phyloP scores from a whole-genome alignment of 2,888 invertebrate genomes.

The Drosophila cognata region DNA sequence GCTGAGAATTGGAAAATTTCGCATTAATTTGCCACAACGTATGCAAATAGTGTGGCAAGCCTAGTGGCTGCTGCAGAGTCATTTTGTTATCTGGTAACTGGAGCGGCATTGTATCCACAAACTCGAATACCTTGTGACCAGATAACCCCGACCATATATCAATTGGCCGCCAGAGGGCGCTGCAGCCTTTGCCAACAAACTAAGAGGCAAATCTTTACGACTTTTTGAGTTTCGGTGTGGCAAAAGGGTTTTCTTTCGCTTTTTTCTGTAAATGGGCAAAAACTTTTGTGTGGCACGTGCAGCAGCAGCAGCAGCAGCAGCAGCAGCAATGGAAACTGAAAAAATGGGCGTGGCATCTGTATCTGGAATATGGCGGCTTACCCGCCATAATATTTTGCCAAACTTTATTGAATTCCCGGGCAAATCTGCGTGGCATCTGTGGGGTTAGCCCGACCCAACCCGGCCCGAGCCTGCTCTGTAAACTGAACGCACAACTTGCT shows the following conservation, averaged over 20 bases:
- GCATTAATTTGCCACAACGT: background rate
- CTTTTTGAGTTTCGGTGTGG: constrained; percentile 61
- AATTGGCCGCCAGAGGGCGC: constrained; percentile 68
- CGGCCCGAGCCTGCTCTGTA: constrained; percentile 1
- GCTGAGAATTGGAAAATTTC: background rate
- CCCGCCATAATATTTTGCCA: constrained; percentile 77
- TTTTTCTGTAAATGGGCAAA: constrained; percentile 33
- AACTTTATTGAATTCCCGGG: constrained; percentile 80
- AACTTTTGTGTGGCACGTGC: constrained; percentile 71
- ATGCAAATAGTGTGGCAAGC: constrained; percentile 1
- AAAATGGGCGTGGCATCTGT: constrained; percentile 42
- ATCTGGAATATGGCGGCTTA: constrained; percentile 47
- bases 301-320: constrained; percentile 20
- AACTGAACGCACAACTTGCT: constrained; percentile 56
- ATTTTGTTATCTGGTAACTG: constrained; percentile 42
- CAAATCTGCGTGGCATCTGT: constrained; percentile 70
- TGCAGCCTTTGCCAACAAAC: constrained; percentile 44
- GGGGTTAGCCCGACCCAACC: constrained; percentile 28
- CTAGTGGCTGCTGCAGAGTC: constrained; percentile 17
- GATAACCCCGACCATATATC: constrained; percentile 64
- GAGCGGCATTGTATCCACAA: constrained; percentile 15
- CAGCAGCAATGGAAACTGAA: constrained; percentile 6
- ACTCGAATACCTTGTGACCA: constrained; percentile 37
- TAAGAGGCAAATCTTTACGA: constrained; percentile 70
- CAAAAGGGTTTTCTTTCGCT: constrained; percentile 32